Base-by-base conservation (phyloP, 2,888 invertebrate species). In the Pemphredon lugubris region DNA sequence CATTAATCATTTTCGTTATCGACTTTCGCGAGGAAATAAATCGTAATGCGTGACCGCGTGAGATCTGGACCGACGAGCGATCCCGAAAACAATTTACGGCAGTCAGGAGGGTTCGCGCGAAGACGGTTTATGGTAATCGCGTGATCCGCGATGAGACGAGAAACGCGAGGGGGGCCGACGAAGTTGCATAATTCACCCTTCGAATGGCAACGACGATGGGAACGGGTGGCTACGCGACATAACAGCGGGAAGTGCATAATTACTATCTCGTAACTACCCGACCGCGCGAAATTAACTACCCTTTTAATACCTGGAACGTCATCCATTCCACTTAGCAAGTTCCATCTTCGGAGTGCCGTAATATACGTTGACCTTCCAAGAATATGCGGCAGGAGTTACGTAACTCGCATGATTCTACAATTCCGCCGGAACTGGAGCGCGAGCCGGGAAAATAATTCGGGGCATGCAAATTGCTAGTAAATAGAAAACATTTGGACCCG, bases 401-500 rank as follows among this genome's bases (percentile, higher is more conserved):
- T 59, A 54, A 59, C 47, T 34, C 13, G 26, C 20, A 37, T 14
- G 4, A 3, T 16, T 14, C 18, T 14, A 14, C 5, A 4, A 4
- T 16, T 6, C 23, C 2, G 9, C 3, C 1, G 37, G 32, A 48
- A 61, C 59, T 53, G 32, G 44, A 16, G 11, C n/a, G 21, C 34
- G 65, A 45, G 55, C 32, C 45, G 30, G 16, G n/a, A 5, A 30
- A 50, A 57, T 51, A 45, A 57, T 55, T 57, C 50, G 23, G n/a
- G n/a, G n/a, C n/a, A n/a, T 30, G 1, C 9, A 30, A 30, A 30
- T 30, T 30, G 9, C 30, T 9, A 30, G 30, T 9, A 9, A 30
- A 30, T n/a, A n/a, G n/a, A n/a, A n/a, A n/a, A n/a, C n/a, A n/a
- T n/a, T n/a, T n/a, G n/a, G n/a, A n/a, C n/a, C n/a, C n/a, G n/a